Percentiles rank a stretch among this genome's conserved stretches.
phyloP scores from a whole-genome alignment of 1,140 invertebrate species.

The Zaprionus nigranus region DNA sequence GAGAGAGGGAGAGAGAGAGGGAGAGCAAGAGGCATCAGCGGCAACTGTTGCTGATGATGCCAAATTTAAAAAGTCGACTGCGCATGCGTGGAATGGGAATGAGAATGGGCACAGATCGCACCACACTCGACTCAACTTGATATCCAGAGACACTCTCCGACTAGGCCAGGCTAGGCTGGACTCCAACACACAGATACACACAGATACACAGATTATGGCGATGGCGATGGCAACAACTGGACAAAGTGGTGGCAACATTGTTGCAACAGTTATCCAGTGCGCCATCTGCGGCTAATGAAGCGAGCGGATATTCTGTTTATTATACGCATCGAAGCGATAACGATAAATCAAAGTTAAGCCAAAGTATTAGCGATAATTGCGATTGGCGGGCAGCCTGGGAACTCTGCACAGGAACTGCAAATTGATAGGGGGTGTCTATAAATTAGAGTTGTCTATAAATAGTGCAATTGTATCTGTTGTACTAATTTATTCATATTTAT shows the following conservation, averaged over 20 bases:
- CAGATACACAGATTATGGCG: conserved; percentile 28
- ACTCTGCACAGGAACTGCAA: not conserved
- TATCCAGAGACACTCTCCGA: not conserved
- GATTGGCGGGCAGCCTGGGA: not conserved
- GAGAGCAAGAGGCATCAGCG: not conserved
- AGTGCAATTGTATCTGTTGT: not conserved
- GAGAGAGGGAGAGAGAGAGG: not conserved
- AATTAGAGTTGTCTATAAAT: not conserved
- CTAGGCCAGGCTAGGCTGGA: too few species aligned
- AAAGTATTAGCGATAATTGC: conserved; percentile 2
- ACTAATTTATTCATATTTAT: not conserved
- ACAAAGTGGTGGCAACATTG: conserved; percentile 42
- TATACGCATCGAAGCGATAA: not conserved
- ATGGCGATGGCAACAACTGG: conserved; percentile 21
- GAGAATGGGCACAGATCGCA: conserved; percentile 61
- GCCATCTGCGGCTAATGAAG: conserved; percentile 72
- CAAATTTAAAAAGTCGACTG: conserved; percentile 78
- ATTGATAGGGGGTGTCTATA: not conserved
- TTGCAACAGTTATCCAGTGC: conserved; percentile 28
- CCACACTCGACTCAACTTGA: conserved; percentile 7
- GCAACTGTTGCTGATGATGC: conserved; percentile 59
- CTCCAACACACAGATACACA: conserved; percentile 3
- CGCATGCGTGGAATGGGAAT: conserved; percentile 77
- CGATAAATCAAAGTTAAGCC: conserved; percentile 12
- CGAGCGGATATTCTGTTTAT: conserved; percentile 36